Conservation (phyloP, 2,797 vertebrate species). For the Cynopterus sphinx region DNA sequence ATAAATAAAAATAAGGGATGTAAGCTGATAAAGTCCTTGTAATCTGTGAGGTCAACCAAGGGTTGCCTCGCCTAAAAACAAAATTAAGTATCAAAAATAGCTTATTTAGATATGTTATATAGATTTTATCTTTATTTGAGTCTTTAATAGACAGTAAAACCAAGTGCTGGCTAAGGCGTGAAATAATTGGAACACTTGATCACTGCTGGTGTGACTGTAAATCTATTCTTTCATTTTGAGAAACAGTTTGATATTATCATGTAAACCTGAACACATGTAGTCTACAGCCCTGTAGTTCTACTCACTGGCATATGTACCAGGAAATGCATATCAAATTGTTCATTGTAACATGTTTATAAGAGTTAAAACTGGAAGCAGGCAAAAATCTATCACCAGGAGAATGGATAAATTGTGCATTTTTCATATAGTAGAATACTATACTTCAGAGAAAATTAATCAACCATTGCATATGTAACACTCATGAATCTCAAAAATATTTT, state of each 20-base stretch:
- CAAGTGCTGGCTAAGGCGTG: background rate
- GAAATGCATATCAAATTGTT: background rate
- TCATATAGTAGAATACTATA: background rate
- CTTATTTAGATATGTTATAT: background rate
- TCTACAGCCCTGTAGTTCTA: background rate
- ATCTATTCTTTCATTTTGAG: background rate
- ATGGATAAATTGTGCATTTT: background rate
- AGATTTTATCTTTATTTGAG: background rate
- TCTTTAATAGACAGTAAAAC: background rate
- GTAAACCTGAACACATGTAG: background rate
- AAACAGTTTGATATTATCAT: background rate
- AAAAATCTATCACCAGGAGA: background rate
- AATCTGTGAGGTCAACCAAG: no score
- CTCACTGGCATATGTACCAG: background rate
- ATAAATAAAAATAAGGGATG: no score
- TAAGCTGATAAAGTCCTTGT: no score
- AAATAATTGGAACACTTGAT: background rate
- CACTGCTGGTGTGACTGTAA: background rate
- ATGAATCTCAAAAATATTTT: background rate
- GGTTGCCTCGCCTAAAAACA: no score
- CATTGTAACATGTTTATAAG: background rate
- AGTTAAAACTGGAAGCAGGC: background rate
- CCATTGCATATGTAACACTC: background rate
- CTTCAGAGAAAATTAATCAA: background rate
- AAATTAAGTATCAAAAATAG: background rate